These are phyloP conservation scores for Calephelis perditalis DNA, from an alignment of 2,888 invertebrate genomes.

Conservation along the genomic window DNA sequence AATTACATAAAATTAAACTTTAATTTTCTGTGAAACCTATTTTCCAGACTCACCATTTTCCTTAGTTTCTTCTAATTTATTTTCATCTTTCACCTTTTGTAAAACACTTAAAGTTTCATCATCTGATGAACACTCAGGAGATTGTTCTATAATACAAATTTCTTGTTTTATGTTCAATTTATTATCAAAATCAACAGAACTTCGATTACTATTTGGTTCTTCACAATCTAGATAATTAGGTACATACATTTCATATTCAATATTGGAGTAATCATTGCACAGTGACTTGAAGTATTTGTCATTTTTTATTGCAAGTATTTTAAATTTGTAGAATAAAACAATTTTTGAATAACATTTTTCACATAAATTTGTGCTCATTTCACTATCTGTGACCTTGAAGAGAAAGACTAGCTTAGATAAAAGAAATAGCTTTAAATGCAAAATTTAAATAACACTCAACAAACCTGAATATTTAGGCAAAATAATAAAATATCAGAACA, in stretches of 20 bases:
- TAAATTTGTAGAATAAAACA: too few relatives aligned
- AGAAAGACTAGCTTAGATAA: too few relatives aligned
- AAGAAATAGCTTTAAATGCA: conserved; percentile 41
- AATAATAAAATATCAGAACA: conserved; percentile 46
- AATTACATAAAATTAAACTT: too few relatives aligned
- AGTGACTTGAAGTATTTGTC: too few relatives aligned
- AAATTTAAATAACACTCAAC: conserved; percentile 28
- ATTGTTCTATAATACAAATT: conserved; percentile 34
- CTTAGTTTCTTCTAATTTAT: conserved; percentile 32
- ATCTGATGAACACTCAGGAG: conserved; percentile 40
- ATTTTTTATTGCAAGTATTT: too few relatives aligned
- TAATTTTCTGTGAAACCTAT: neutral
- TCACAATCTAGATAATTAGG: conserved; percentile 27
- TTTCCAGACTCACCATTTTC: conserved; percentile 38
- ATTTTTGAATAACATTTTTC: too few relatives aligned
- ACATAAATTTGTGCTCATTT: too few relatives aligned
- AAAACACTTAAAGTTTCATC: conserved; percentile 37
- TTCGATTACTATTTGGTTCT: conserved; percentile 18
- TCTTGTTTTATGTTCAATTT: conserved; percentile 26
- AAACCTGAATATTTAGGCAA: conserved; percentile 55
- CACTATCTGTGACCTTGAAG: too few relatives aligned
- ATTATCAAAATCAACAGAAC: conserved; percentile 16
- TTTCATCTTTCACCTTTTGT: conserved; percentile 43
- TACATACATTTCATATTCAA: conserved; percentile 47
- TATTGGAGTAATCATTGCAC: too few relatives aligned